Percentiles rank a stretch among this genome's conserved stretches.
These are phyloP conservation scores for Pseudoatta argentina DNA, from an alignment of 1,140 invertebrate genomes.

Conservation along the genomic window DNA sequence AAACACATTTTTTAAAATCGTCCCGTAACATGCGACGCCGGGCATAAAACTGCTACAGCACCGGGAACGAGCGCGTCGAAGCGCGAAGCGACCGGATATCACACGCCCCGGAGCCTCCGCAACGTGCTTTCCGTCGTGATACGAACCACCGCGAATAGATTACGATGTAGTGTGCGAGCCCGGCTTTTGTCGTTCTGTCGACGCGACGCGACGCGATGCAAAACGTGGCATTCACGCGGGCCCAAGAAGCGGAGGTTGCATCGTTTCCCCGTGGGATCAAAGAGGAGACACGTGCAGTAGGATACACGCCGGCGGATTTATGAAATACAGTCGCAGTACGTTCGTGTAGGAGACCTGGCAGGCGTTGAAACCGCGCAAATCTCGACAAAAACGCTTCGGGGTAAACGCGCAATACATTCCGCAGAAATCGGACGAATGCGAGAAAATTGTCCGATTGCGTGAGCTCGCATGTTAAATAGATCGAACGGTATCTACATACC, in stretches of 20 bases:
- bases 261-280: constrained; percentile 30
- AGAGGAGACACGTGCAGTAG: constrained; percentile 29
- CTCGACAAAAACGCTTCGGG: constrained; percentile 17
- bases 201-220: constrained; percentile 22
- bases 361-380: not conserved
- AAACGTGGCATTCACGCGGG: constrained; percentile 29
- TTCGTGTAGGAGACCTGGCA: constrained; percentile 14
- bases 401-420: not conserved
- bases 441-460: constrained; percentile 24
- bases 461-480: constrained; percentile 12
- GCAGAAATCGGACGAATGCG: not conserved
- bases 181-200: constrained; percentile 39
- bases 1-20: constrained; percentile 38
- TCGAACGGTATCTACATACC: not conserved
- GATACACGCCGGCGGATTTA: constrained; percentile 45
- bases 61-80: constrained; percentile 39
- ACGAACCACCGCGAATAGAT: constrained; percentile 42
- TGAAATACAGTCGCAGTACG: constrained; percentile 32
- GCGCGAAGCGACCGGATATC: constrained; percentile 57
- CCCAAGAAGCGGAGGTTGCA: constrained; percentile 37
- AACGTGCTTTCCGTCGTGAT: constrained; percentile 47
- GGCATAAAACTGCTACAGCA: constrained; percentile 41
- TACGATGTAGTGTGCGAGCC: constrained; percentile 27
- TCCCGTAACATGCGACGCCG: constrained; percentile 48
- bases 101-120: constrained; percentile 32